These are phyloP conservation scores for Druon quercuslanigerum DNA, from an alignment of 1,140 invertebrate genomes.

Conservation along the genomic window DNA sequence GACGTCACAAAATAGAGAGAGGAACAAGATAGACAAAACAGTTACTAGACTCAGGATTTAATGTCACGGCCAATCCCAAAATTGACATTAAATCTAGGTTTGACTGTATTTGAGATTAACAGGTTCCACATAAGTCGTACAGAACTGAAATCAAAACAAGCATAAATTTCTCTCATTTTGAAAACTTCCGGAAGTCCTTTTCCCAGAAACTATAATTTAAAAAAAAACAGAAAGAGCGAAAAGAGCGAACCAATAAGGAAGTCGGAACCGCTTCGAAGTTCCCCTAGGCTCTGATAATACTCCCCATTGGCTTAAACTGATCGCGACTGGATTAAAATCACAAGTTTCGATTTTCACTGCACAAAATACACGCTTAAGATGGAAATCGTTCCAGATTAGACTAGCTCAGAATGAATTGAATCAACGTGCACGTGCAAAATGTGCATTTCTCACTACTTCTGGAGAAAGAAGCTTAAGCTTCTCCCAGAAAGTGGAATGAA, in stretches of 20 bases:
- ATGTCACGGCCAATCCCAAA: no score
- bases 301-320: neutral
- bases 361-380: neutral
- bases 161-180: neutral
- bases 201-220: neutral
- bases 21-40: no score
- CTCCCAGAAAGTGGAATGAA: slow-evolving; percentile 10
- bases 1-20: no score
- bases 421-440: slow-evolving; percentile 31
- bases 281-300: neutral
- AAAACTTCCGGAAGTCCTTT: neutral
- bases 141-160: neutral
- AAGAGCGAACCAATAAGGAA: slow-evolving; percentile 22
- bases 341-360: slow-evolving; percentile 17
- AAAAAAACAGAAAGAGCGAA: neutral
- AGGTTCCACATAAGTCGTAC: no score
- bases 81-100: no score
- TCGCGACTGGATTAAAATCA: neutral
- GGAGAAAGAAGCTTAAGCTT: slow-evolving; percentile 25
- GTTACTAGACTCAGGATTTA: no score
- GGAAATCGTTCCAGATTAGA: neutral
- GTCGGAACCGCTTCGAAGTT: neutral
- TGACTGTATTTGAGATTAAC: no score
- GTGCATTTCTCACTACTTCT: neutral
- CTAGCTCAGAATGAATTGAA: slow-evolving; percentile 31